Evolutionary conservation across 2,888 invertebrate genomes (phyloP), one percentile per base, ranked within the genome.

Genomic region (Fragum sueziense): DNA sequence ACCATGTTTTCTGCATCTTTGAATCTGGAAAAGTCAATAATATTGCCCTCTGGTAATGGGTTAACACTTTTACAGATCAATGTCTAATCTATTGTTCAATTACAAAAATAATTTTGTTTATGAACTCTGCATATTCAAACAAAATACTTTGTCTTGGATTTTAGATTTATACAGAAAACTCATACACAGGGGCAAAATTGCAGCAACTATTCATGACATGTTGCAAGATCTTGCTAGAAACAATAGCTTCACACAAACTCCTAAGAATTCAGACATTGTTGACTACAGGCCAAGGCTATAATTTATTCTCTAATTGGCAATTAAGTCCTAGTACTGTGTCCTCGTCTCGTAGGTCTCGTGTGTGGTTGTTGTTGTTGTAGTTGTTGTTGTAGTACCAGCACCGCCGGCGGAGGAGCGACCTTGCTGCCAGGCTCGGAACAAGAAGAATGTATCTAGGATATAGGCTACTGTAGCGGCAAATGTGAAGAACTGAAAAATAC

Each of bases 361-460:
- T 29, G 86, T 84, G 20, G 85, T 86, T 20, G 87, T 85, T 37
- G 90, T 89, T n/a, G 89, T 88, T n/a, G 89, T 87, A 25, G 88
- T 88, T 11, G 89, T 85, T 14, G 88, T 84, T 54, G 89, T 85
- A 20, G 88, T 82, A 7, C 85, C 80, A 14, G 85, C 37, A 0
- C 77, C 9, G 0, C 74, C 67, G 20, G 78, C 69, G 17, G 74
- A 29, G 17, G 72, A 70, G 54, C 86, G 80, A 76, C 86, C 86
- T 4, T 82, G 82, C 73, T 89, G 87, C 90, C 89, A 92, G 37
- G 76, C 85, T 9, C 90, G 87, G 88, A 89, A 91, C 87, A 89
- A 86, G 83, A 91, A 88, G 88, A 91, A 91, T 7, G 90, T 88
- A 81, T 92, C 92, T 7, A 90, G 85, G 47, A 85, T 87, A 52